Conservation (phyloP, 1,140 invertebrate species). For the Hormaphis cornu region DNA sequence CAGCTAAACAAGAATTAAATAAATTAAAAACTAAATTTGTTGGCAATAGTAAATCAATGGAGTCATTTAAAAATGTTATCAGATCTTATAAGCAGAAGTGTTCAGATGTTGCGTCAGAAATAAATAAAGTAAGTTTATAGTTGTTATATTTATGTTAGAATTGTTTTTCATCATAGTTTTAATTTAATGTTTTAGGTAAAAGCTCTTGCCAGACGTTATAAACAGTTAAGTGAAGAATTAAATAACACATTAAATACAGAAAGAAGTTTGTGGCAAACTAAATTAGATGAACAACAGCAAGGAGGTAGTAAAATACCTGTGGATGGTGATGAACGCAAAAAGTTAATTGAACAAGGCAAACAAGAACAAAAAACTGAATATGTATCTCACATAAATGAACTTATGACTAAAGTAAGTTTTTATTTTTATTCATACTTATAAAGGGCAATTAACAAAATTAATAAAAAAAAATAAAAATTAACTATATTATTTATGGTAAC, state of each 20-base stretch:
- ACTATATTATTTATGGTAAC: neutral
- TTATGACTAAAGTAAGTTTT: slow-evolving; percentile 3
- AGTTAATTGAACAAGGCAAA: slow-evolving; percentile 20
- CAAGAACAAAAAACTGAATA: slow-evolving; percentile 14
- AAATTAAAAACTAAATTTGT: slow-evolving; percentile 15
- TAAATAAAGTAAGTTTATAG: neutral
- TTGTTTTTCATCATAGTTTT: neutral
- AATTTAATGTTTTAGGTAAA: neutral
- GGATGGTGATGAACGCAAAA: slow-evolving; percentile 10
- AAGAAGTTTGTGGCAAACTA: slow-evolving; percentile 15
- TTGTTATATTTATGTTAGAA: neutral
- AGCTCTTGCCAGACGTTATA: slow-evolving; percentile 19
- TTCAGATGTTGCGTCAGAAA: slow-evolving; percentile 12
- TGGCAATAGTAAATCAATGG: neutral
- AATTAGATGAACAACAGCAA: slow-evolving; percentile 7
- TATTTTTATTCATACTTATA: neutral
- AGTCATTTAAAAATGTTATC: slow-evolving; percentile 23
- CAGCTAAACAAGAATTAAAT: slow-evolving; percentile 1
- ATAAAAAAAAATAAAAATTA: neutral
- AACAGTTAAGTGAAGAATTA: slow-evolving; percentile 13
- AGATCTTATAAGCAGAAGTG: neutral
- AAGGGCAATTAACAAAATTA: too few relatives aligned
- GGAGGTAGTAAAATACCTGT: slow-evolving; percentile 13
- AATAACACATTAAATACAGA: slow-evolving; percentile 4
- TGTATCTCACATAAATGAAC: slow-evolving; percentile 8